A percentile compares a stretch with the other conserved stretches of the same genome.
Conservation (phyloP, 2,888 invertebrate species). For the Diploptera punctata region DNA sequence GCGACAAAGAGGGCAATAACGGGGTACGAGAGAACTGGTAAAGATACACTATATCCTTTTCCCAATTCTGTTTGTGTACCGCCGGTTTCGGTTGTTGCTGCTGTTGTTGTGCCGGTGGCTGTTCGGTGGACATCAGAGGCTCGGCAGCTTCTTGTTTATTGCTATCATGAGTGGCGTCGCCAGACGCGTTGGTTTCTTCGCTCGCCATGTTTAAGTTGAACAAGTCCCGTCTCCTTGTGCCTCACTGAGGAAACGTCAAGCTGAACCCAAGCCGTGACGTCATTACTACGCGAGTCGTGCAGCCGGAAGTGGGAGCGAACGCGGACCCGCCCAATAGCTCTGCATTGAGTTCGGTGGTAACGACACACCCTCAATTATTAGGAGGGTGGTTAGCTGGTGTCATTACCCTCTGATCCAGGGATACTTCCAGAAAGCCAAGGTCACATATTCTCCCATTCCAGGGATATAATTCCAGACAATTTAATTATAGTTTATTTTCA, state of each 20-base stretch:
- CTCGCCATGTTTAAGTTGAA: conserved; percentile 67
- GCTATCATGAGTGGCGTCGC: conserved; percentile 60
- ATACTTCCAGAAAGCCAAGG: too few species aligned
- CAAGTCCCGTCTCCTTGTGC: not conserved
- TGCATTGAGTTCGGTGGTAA: conserved; percentile 8
- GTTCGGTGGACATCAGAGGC: conserved; percentile 50
- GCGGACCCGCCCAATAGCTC: conserved; percentile 7
- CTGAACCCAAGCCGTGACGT: conserved; percentile 32
- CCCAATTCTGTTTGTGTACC: conserved; percentile 87
- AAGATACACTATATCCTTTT: conserved; percentile 92
- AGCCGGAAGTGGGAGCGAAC: not conserved
- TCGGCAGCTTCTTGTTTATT: conserved; percentile 51
- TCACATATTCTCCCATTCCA: too few species aligned
- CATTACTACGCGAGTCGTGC: conserved; percentile 31
- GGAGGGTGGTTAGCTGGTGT: conserved; percentile 10
- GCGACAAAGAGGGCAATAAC: conserved; percentile 87
- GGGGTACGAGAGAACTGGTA: conserved; percentile 94
- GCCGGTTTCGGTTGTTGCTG: conserved; percentile 73
- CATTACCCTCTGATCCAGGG: conserved; percentile 16
- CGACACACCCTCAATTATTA: conserved; percentile 29
- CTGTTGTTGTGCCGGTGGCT: conserved; percentile 55
- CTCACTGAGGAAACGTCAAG: conserved; percentile 16
- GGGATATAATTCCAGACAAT: too few species aligned
- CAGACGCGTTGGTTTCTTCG: conserved; percentile 74
- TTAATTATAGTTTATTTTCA: too few species aligned